Percentiles rank a stretch among this genome's conserved stretches.
Evolutionary conservation across 2,888 invertebrate species (phyloP).

Genomic region (Pristionchus exspectatus): DNA sequence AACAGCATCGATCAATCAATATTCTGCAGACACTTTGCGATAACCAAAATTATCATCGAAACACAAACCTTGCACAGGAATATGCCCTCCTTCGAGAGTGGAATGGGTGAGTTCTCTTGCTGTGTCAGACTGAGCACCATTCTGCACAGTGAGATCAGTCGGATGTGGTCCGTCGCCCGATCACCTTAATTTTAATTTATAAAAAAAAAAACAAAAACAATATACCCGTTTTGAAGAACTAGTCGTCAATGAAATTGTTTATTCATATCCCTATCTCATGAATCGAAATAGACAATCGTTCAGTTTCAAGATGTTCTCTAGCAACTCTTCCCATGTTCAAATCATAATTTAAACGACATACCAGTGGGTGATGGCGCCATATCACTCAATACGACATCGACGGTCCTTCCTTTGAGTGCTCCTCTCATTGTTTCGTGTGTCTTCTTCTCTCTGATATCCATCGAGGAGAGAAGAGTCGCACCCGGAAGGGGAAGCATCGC

Average conservation of each 20-base stretch:
- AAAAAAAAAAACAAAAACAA: background rate
- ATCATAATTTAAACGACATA: slow-evolving; percentile 10
- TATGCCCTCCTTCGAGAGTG: slow-evolving; percentile 63
- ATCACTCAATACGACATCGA: slow-evolving; percentile 77
- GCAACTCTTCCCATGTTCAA: background rate
- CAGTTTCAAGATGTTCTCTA: background rate
- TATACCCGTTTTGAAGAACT: too few relatives aligned
- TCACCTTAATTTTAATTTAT: slow-evolving; percentile 59
- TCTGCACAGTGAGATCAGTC: slow-evolving; percentile 71
- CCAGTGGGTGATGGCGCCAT: slow-evolving; percentile 79
- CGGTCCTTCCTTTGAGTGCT: slow-evolving; percentile 63
- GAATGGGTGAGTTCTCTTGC: slow-evolving; percentile 57
- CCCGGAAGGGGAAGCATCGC: slow-evolving; percentile 72
- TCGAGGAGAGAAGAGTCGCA: slow-evolving; percentile 71
- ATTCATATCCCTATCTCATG: too few relatives aligned
- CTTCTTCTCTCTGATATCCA: slow-evolving; percentile 67
- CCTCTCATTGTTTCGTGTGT: slow-evolving; percentile 65
- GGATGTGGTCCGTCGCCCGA: slow-evolving; percentile 69
- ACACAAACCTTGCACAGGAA: slow-evolving; percentile 71
- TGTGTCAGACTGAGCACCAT: slow-evolving; percentile 62
- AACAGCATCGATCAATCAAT: too few relatives aligned
- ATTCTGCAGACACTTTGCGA: too few relatives aligned
- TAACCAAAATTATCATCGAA: background rate
- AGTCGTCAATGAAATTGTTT: too few relatives aligned
- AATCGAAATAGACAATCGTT: too few relatives aligned